These are phyloP conservation scores for Paramacrobiotus metropolitanus DNA, from an alignment of 1,140 invertebrate genomes.

Conservation along the genomic window DNA sequence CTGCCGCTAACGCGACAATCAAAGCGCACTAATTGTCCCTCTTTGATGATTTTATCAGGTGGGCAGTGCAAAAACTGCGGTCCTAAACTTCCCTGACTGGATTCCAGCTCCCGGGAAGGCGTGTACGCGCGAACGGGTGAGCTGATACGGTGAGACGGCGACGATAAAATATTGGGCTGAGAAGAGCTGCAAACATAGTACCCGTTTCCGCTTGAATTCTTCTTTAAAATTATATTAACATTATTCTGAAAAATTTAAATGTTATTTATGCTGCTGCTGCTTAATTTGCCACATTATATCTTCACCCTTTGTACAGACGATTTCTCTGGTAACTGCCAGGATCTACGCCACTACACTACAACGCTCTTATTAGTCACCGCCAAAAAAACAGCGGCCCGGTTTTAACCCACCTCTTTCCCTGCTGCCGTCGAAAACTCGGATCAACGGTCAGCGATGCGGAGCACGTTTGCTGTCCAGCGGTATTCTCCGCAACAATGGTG, in stretches of 20 bases:
- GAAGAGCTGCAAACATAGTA: background rate
- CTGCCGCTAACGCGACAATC: constrained; percentile 78
- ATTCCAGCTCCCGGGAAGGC: background rate
- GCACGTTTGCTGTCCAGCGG: constrained; percentile 33
- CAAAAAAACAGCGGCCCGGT: background rate
- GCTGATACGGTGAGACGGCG: background rate
- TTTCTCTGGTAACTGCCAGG: too few relatives aligned
- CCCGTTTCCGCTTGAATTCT: too few relatives aligned
- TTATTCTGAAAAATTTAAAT: too few relatives aligned
- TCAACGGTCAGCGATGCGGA: background rate
- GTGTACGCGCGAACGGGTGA: background rate
- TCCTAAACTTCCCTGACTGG: constrained; percentile 28
- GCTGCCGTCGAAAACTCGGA: background rate
- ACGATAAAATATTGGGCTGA: background rate
- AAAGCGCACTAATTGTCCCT: constrained; percentile 52
- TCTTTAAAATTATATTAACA: too few relatives aligned
- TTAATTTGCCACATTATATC: too few relatives aligned
- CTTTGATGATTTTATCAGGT: constrained; percentile 59
- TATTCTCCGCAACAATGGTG: constrained; percentile 66
- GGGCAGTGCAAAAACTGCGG: constrained; percentile 71
- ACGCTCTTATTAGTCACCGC: too few relatives aligned
- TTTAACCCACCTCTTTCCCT: background rate
- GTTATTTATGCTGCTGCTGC: too few relatives aligned
- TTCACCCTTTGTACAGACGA: too few relatives aligned
- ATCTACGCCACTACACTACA: too few relatives aligned